These are phyloP conservation scores for Pharmacophagus antenor DNA, from an alignment of 2,888 invertebrate genomes.

Conservation along the genomic window DNA sequence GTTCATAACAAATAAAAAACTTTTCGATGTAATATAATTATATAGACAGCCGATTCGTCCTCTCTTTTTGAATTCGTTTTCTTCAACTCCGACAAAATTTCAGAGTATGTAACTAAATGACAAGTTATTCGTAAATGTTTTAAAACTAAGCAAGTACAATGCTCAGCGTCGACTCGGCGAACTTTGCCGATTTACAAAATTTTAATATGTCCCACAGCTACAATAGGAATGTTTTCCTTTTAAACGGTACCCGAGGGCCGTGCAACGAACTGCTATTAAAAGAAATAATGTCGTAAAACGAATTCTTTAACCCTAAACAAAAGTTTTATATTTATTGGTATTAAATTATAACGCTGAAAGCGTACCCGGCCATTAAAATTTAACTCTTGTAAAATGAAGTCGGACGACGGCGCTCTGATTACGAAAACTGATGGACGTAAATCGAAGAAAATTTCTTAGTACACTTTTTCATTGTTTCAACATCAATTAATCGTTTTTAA, in stretches of 20 bases:
- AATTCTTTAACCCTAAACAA: constrained; percentile 51
- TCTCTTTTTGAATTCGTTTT: no score
- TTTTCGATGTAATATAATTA: no score
- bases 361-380: constrained; percentile 19
- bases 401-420: constrained; percentile 9
- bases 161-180: constrained; percentile 48
- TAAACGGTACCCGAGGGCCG: constrained; percentile 63
- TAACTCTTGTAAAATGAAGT: constrained; percentile 21
- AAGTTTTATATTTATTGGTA: constrained; percentile 38
- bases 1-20: no score
- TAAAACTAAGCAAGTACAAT: constrained; percentile 43
- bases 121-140: constrained; percentile 4
- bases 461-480: neutral
- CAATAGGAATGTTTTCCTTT: constrained; percentile 66
- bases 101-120: neutral
- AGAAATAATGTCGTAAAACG: constrained; percentile 65
- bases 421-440: constrained; percentile 7
- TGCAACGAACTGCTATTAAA: constrained; percentile 56
- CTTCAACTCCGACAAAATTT: neutral
- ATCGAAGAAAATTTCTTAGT: constrained; percentile 3
- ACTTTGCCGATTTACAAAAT: constrained; percentile 63
- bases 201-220: constrained; percentile 69
- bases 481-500: no score
- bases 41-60: no score
- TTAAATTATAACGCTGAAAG: constrained; percentile 29